Evolutionary conservation across 2,797 vertebrate species (phyloP).

Genomic region (Arvicola amphibius): DNA sequence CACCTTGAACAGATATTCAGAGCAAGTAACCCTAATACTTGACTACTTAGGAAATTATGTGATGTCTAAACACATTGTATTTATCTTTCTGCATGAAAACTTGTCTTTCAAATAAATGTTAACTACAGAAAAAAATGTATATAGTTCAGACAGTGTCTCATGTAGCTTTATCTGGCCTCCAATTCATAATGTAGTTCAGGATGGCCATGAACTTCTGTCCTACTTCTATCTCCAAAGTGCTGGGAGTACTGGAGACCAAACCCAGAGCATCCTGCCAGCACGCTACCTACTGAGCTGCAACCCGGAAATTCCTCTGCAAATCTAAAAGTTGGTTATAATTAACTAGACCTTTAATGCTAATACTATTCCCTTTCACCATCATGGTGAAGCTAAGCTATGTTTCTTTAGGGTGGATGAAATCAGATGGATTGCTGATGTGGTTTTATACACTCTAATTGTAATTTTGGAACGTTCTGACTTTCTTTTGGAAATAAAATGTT

Average conservation of each 20-base stretch:
- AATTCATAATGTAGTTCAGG: not conserved
- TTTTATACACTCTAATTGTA: not conserved
- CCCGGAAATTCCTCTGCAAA: not conserved
- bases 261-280: not conserved
- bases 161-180: not conserved
- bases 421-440: not conserved
- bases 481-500: constrained; percentile 24
- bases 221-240: not conserved
- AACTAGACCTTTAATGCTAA: constrained; percentile 6
- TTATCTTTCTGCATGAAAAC: constrained; percentile 9
- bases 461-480: not conserved
- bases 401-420: constrained; percentile 27
- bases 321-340: not conserved
- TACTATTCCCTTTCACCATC: not conserved
- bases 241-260: not conserved
- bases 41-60: not conserved
- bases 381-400: not conserved
- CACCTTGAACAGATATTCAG: not conserved
- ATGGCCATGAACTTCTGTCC: not conserved
- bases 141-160: not conserved
- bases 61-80: not conserved
- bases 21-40: not conserved
- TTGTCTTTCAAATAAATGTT: not conserved
- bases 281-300: not conserved
- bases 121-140: not conserved